Evolutionary conservation across 2,113 vertebrate genomes (phyloP).

Genomic region (Jaculus jaculus): DNA sequence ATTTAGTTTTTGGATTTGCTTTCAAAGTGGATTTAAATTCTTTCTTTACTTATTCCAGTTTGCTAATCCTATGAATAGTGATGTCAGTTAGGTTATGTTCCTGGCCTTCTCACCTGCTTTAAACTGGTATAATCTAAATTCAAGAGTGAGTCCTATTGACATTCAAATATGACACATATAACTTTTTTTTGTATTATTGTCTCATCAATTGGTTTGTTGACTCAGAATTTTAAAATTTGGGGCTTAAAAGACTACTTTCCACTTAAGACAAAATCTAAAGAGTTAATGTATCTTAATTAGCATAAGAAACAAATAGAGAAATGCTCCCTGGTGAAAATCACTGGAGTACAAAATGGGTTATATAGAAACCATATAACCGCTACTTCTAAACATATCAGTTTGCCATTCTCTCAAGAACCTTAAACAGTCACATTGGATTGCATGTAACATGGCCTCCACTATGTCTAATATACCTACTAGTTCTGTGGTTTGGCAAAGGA

Average conservation of each 20-base stretch:
- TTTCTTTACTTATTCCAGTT: not conserved
- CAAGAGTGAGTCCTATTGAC: not conserved
- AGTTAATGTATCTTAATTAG: conserved; percentile 3
- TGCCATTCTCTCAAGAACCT: conserved; percentile 27
- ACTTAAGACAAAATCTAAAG: conserved; percentile 43
- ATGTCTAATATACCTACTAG: not conserved
- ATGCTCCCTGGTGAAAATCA: conserved; percentile 47
- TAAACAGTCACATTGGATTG: conserved; percentile 47
- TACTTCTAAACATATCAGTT: conserved; percentile 45
- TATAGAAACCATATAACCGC: conserved; percentile 37
- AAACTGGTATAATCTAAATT: conserved; percentile 30
- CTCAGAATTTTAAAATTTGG: conserved; percentile 21
- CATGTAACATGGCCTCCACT: conserved; percentile 29
- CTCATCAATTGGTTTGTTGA: conserved; percentile 18
- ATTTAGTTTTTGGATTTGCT: not conserved
- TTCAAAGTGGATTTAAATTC: conserved; percentile 11
- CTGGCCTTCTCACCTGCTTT: not conserved
- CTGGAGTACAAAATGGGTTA: conserved; percentile 53
- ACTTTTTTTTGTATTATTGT: not conserved
- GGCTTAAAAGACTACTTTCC: conserved; percentile 39
- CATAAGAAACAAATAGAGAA: conserved; percentile 42
- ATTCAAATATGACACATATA: not conserved
- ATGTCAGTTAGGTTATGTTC: not conserved
- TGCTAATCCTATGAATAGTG: conserved; percentile 1
- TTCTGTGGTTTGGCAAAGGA: not conserved